Base-by-base conservation (phyloP, 2,888 invertebrate genomes). In the Fragum fragum region DNA sequence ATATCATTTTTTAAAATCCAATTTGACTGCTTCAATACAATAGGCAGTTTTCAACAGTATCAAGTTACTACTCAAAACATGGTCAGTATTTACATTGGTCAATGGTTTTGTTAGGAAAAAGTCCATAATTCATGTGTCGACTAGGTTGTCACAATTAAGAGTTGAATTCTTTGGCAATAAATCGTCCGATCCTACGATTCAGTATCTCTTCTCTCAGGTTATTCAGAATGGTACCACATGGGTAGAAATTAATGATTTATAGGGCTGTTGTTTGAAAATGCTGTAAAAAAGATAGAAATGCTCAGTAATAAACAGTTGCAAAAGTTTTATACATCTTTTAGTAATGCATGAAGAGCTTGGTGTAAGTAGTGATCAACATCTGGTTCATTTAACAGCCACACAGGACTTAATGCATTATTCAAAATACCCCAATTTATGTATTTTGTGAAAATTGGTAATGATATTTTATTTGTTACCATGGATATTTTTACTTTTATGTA, bases 21-120 rank as follows among this genome's bases (percentile, higher is more conserved):
- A 63, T 63, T 63, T 36, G n/a, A n/a, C 32, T 16, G 14, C 18
- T 63, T 63, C 18, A 28, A 63, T 32, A 28, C 28, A 32, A 57
- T 23, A 3, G 32, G 1, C 36, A 9, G 63, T 63, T 63, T 63
- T 32, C 32, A n/a, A 63, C 32, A 6, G 28, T 7, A 63, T 63
- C 63, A 36, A 36, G 28, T 63, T 23, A 36, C 63, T 11, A 14
- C 47, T n/a, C 36, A 36, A 18, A 63, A 36, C 28, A 28, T 63
- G 63, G n/a, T 32, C 36, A 63, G 6, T 63, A 36, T 63, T 32
- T 14, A 63, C 28, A 32, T n/a, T 63, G 32, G 63, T 32, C 18
- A 14, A 32, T 1, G 63, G 18, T 36, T 1, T 16, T n/a, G 63
- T 36, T n/a, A 0, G 1, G 36, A 36, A 29, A 57, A 26, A 57